Conservation (phyloP, 1,140 invertebrate species). For the Nasonia longicornis region DNA sequence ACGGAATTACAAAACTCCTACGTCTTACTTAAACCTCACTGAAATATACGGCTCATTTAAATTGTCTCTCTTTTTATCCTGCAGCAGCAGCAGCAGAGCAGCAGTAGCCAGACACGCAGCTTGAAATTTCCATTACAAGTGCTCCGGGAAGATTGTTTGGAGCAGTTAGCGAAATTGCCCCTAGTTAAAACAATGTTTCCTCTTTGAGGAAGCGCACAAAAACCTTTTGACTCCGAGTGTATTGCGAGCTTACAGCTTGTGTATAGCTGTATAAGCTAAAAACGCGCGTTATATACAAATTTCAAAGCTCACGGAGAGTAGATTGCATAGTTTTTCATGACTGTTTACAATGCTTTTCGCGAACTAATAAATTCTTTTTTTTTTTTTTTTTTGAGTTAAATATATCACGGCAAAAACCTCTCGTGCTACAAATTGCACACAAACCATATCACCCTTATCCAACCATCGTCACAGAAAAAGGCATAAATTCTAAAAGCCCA, state of each 20-base stretch:
- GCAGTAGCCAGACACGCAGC: neutral
- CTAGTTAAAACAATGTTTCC: constrained; percentile 21
- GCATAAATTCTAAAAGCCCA: neutral
- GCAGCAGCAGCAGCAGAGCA: neutral
- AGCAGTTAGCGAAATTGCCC: constrained; percentile 21
- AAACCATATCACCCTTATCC: too few species aligned
- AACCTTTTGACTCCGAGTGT: neutral
- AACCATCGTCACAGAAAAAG: too few species aligned
- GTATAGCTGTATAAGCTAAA: too few species aligned
- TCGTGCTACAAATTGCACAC: too few species aligned
- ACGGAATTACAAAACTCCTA: neutral
- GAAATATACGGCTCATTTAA: constrained; percentile 7
- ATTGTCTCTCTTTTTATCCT: neutral
- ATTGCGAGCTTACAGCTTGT: too few species aligned
- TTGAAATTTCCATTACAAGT: constrained; percentile 19
- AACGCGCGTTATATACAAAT: too few species aligned
- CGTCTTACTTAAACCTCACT: neutral
- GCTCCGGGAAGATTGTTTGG: constrained; percentile 12
- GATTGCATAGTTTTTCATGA: too few species aligned
- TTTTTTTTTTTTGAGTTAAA: too few species aligned
- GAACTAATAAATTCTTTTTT: too few species aligned
- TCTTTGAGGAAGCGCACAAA: neutral
- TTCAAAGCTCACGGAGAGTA: too few species aligned
- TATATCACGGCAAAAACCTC: too few species aligned
- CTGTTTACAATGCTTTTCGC: too few species aligned